A percentile compares a stretch with the other conserved stretches of the same genome.
Conservation (phyloP, 2,888 invertebrate species). For the Blera fallax region DNA sequence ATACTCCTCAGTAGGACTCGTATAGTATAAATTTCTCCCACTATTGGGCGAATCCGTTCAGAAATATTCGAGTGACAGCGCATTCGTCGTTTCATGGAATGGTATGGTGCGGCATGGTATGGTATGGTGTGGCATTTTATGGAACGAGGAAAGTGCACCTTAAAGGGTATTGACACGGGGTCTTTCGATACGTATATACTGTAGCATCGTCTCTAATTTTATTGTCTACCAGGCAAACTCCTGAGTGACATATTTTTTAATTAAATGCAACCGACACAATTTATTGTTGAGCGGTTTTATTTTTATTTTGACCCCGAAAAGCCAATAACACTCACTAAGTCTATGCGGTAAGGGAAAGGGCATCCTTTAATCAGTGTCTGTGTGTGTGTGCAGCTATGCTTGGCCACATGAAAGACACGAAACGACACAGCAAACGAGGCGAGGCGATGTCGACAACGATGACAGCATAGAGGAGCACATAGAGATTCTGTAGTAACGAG, state of each 20-base stretch:
- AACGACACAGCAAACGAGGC: conserved; percentile 48
- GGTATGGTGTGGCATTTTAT: no score
- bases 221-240: background rate
- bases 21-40: no score
- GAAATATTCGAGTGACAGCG: no score
- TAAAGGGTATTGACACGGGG: no score
- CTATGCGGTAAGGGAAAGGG: conserved; percentile 35
- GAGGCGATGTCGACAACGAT: conserved; percentile 51
- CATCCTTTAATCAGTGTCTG: no score
- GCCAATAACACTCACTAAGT: conserved; percentile 69
- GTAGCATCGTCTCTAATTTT: no score
- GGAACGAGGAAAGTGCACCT: no score
- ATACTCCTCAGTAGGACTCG: no score
- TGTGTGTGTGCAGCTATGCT: background rate
- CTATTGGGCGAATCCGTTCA: no score
- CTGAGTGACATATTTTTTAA: conserved; percentile 71
- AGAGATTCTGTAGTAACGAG: conserved; percentile 63
- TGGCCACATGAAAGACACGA: conserved; percentile 53
- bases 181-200: no score
- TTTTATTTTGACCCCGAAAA: conserved; percentile 61
- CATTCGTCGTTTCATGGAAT: no score
- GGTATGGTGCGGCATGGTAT: no score
- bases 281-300: conserved; percentile 31
- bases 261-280: conserved; percentile 69
- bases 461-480: conserved; percentile 24